Conservation (phyloP, 2,888 invertebrate genomes). For the Andrena marginata region DNA sequence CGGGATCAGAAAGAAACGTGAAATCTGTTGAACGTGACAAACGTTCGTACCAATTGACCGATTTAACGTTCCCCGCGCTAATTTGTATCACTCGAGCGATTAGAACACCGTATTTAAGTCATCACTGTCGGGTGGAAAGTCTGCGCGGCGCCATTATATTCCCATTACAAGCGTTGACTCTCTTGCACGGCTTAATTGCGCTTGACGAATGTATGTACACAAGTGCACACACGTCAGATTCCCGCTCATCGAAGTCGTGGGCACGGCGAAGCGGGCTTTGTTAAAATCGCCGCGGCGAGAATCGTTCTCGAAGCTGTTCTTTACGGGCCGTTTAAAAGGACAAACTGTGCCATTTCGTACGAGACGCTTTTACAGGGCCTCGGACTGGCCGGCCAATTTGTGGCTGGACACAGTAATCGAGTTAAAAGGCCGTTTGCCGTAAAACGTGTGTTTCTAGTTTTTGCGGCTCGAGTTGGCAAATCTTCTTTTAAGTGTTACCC, state of each 20-base stretch:
- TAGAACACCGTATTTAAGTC: conserved; percentile 38
- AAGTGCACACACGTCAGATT: not conserved
- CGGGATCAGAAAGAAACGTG: not conserved
- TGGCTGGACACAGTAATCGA: conserved; percentile 49
- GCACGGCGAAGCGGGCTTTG: not conserved
- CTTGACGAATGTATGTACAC: not conserved
- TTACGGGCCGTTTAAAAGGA: conserved; percentile 28
- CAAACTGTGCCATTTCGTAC: conserved; percentile 40
- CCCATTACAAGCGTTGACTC: conserved; percentile 55
- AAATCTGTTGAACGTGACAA: not conserved
- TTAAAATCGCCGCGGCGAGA: conserved; percentile 11
- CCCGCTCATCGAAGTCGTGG: not conserved
- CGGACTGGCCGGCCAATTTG: conserved; percentile 39
- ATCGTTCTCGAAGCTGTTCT: conserved; percentile 39
- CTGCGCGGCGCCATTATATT: conserved; percentile 57
- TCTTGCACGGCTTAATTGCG: conserved; percentile 54
- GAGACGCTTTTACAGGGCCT: conserved; percentile 31
- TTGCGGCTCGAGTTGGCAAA: conserved; percentile 58
- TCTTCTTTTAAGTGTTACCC: conserved; percentile 68
- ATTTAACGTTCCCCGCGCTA: conserved; percentile 51
- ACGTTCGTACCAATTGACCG: not conserved
- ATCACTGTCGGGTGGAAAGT: conserved; percentile 50
- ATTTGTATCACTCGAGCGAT: conserved; percentile 45
- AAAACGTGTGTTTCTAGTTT: conserved; percentile 56
- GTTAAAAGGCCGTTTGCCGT: conserved; percentile 37